A percentile compares a stretch with the other conserved stretches of the same genome.
Evolutionary conservation across 2,113 vertebrate genomes (phyloP).

Genomic region (Oreochromis tanganicae): DNA sequence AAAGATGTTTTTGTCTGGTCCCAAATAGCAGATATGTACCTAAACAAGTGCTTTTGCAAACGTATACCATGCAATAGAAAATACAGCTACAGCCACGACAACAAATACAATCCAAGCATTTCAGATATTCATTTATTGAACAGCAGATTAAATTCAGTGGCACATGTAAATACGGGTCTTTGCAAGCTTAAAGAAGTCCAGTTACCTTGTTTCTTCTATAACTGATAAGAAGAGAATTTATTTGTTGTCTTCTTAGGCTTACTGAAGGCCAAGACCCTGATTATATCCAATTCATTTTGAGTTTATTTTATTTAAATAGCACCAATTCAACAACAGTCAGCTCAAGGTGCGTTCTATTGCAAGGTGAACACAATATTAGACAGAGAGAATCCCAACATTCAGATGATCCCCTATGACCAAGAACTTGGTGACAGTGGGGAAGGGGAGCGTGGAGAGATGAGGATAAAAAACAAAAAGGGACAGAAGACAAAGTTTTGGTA

Average conservation of each 20-base stretch:
- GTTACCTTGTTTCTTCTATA: not conserved
- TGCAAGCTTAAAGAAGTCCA: not conserved
- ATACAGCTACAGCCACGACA: too few relatives aligned
- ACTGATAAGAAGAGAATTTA: not conserved
- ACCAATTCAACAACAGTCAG: not conserved
- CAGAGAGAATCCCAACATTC: not conserved
- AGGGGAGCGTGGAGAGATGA: not conserved
- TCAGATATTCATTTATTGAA: too few relatives aligned
- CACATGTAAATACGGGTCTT: not conserved
- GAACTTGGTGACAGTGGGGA: not conserved
- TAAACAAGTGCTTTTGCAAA: not conserved
- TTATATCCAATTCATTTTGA: not conserved
- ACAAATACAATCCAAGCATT: too few relatives aligned
- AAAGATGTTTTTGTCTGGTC: not conserved
- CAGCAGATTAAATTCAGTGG: too few relatives aligned
- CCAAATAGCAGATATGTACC: not conserved
- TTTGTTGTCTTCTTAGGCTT: not conserved
- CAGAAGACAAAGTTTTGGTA: not conserved
- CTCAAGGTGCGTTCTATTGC: not conserved
- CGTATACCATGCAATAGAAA: too few relatives aligned
- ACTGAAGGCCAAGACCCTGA: not conserved
- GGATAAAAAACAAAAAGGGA: fast-evolving
- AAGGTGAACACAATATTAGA: not conserved
- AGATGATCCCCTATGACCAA: not conserved
- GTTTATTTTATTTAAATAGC: not conserved